Percentiles rank a stretch among this genome's conserved stretches.
phyloP scores from a whole-genome alignment of 2,113 vertebrate genomes.

The Copsychus sechellarum region DNA sequence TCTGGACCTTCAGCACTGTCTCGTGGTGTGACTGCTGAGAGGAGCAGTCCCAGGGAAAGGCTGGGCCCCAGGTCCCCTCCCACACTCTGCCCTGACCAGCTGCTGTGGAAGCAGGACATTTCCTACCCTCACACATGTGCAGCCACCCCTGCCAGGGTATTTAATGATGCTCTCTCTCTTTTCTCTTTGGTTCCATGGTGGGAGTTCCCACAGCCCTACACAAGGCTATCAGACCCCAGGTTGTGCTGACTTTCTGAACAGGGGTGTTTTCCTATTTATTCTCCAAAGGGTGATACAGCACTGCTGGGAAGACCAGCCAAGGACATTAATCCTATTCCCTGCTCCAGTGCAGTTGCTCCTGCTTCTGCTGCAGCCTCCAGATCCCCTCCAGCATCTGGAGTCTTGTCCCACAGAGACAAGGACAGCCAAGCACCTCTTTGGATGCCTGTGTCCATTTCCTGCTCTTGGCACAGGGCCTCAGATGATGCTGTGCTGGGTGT shows the following conservation, averaged over 20 bases:
- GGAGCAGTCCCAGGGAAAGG: not conserved
- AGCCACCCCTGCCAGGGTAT: not conserved
- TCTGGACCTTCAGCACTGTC: not conserved
- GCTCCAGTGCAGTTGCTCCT: not conserved
- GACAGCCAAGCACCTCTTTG: not conserved
- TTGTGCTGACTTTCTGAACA: not conserved
- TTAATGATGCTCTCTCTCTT: not conserved
- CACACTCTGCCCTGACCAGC: not conserved
- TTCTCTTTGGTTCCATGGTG: not conserved
- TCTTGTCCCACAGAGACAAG: not conserved
- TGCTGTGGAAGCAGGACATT: not conserved
- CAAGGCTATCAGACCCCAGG: not conserved
- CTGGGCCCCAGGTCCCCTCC: fast-evolving
- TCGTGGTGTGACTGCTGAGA: not conserved
- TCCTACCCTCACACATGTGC: not conserved
- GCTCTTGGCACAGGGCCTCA: not conserved
- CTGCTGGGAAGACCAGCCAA: not conserved
- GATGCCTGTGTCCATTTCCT: not conserved
- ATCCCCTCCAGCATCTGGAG: not conserved
- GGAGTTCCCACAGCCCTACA: not conserved
- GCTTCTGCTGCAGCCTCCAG: not conserved
- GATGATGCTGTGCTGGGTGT: fast-evolving
- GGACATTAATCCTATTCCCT: not conserved
- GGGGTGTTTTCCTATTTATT: not conserved
- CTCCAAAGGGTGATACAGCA: not conserved